phyloP scores from a whole-genome alignment of 2,888 invertebrate species.

The Atrina japonica region DNA sequence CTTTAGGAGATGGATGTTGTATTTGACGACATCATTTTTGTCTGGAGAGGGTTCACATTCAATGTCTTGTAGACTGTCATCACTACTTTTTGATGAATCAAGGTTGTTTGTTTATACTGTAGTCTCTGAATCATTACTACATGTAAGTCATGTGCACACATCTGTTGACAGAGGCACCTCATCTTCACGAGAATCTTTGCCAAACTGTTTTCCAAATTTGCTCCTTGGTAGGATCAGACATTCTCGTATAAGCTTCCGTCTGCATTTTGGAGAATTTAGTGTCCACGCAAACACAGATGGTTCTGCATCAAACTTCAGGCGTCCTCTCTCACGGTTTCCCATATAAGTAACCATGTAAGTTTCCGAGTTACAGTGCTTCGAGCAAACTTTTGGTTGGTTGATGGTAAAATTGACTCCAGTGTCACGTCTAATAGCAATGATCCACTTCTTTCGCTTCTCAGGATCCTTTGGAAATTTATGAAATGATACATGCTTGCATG shows the following conservation, averaged over 20 bases:
- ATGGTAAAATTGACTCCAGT: neutral
- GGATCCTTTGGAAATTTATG: constrained; percentile 10
- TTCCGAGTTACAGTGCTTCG: neutral
- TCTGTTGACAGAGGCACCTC: neutral
- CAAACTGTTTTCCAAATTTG: neutral
- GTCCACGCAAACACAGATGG: too few species aligned
- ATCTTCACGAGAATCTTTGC: neutral
- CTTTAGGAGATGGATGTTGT: neutral
- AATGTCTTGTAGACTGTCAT: constrained; percentile 2
- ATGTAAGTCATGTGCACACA: too few species aligned
- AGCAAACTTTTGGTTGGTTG: neutral
- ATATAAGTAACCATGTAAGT: neutral
- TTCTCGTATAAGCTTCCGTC: too few species aligned
- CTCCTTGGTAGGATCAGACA: neutral
- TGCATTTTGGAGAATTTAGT: too few species aligned
- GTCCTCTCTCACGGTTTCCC: neutral
- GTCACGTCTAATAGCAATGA: constrained; percentile 2
- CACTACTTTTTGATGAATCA: constrained; percentile 10
- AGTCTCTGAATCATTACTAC: neutral
- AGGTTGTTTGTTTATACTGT: neutral
- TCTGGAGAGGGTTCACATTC: constrained; percentile 13
- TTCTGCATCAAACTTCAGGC: too few species aligned
- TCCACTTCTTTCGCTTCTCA: neutral
- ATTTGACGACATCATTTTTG: neutral
- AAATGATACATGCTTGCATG: neutral